Evolutionary conservation across 2,797 vertebrate genomes (phyloP), one percentile per base, ranked within the genome.

Genomic region (Rhabdophis nuchalis): DNA sequence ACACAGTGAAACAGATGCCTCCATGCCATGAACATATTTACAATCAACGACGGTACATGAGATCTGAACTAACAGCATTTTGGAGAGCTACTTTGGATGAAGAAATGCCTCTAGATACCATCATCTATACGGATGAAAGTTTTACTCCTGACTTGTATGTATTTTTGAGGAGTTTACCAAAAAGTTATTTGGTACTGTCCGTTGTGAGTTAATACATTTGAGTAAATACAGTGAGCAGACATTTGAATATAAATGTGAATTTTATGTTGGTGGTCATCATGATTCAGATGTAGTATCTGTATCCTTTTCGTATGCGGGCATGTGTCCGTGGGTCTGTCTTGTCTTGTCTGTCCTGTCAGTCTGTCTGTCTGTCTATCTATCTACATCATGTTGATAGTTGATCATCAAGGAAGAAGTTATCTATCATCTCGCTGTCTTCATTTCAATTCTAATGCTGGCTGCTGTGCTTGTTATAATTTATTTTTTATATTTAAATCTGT

Each of bases 1-100:
- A 99, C 95, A 99, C 99, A 0, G 99, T 99, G 87, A 99, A 99
- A 96, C 99, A 99, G 97, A 99, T 99, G 99, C 98, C 99, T 0
- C 99, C 99, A 0, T 99, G 99, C 96, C 99, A 99, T 0, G 99
- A 99, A 41, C 99, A 99, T 95, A 98, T 98, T 6, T 99, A 99
- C 95, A 99, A 99, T 96, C 99, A 99, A 95, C 97, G 99, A 3
- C 98, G 98, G 92, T 99, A 99, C 92, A 99, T 99, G 98, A 98
- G 98, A 0, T 98, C 98, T 0, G 99, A 99, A 96, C 98, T 99
- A 32, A 98, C 97, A 13, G 97, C 98, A 0, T 98, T 99, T 52
- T 99, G 99, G 99, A 98, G 98, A 96, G 98, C 98, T 0, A 98
- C 98, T 95, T 99, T 98, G 61, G 98, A 99, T 94, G 98, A 99